Conservation (phyloP, 2,888 invertebrate genomes). For the Cerceris rybyensis region DNA sequence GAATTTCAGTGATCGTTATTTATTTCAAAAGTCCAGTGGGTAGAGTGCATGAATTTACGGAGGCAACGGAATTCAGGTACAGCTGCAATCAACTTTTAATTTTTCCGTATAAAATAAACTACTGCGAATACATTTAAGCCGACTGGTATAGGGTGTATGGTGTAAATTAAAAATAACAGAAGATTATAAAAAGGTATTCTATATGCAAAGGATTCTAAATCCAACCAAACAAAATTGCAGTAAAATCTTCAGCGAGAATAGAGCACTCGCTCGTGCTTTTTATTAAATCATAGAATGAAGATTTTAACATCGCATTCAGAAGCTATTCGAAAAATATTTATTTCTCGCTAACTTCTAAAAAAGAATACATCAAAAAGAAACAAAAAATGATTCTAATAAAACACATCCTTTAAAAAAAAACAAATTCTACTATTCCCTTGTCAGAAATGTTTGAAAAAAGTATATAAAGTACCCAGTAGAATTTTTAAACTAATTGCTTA, state of each 20-base stretch:
- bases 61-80: neutral
- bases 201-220: neutral
- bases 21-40: neutral
- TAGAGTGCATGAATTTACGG: neutral
- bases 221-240: neutral
- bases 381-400: neutral
- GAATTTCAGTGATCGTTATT: neutral
- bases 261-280: neutral
- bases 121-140: neutral
- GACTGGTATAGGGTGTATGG: neutral
- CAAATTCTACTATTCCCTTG: too few relatives aligned
- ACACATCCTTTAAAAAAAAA: neutral
- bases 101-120: neutral
- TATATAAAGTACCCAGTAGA: too few relatives aligned
- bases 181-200: neutral
- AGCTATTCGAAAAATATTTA: neutral
- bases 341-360: too few relatives aligned
- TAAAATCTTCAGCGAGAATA: neutral
- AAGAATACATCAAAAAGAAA: neutral
- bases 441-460: too few relatives aligned
- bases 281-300: neutral
- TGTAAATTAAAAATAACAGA: neutral
- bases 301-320: neutral
- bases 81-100: neutral
- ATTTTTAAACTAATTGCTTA: too few relatives aligned